Evolutionary conservation across 2,797 vertebrate species (phyloP), one percentile per base, ranked within the genome.

Genomic region (Pipistrellus pygmaeus): DNA sequence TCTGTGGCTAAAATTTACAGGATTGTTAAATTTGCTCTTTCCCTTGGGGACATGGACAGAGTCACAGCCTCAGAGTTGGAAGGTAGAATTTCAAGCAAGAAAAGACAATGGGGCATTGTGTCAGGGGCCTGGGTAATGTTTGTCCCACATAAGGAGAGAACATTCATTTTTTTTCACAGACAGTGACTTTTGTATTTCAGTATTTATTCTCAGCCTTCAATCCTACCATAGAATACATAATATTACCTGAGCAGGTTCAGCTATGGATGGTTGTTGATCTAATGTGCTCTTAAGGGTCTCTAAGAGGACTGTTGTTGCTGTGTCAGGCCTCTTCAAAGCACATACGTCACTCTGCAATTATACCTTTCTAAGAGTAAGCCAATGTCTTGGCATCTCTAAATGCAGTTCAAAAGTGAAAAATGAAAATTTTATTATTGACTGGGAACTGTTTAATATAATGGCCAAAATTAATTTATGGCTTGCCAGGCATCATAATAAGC

Each of bases 31-130:
- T 13, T 93, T 85, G 62, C 55, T 75, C 5, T 94, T 97, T 94
- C 46, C 85, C 64, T 11, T 18, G 72, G 48, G 77, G 13, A 53
- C 27, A 12, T 2, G 85, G 92, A 81, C 17, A 95, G 73, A 95
- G 76, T 57, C 38, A 9, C 3, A 91, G 55, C 21, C 78, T 64
- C 81, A 94, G 85, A 38, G 64, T 44, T 76, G 53, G 81, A 21
- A 62, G 84, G 77, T 55, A 82, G 91, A 85, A 94, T 95, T 51
- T 95, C 66, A 88, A 94, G 10, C 60, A 95, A 80, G 48, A 92
- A 51, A 90, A 2, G 20, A 64, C 27, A 20, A 72, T 5, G 66
- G 14, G 83, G 44, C 5, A 30, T 27, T 66, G 20, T 41, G 27
- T 83, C 90, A 66, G 2, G 41, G 57, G 11, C 17, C 81, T 85